Conservation (phyloP, 2,888 invertebrate genomes). For the Bedellia somnulentella region DNA sequence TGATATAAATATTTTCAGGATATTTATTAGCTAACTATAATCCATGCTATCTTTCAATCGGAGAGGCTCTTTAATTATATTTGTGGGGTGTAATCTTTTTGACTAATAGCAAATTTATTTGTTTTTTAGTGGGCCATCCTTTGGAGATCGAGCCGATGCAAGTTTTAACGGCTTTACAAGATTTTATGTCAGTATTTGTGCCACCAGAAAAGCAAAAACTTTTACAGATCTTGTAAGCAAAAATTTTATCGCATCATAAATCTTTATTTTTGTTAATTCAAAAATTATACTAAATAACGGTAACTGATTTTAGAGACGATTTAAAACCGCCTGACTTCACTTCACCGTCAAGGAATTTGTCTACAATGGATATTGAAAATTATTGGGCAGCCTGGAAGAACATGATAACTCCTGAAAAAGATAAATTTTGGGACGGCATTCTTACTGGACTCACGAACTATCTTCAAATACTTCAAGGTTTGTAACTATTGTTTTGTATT, state of each 20-base stretch:
- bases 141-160: conserved; percentile 69
- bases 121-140: conserved; percentile 65
- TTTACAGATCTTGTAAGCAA: conserved; percentile 35
- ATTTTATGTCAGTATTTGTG: conserved; percentile 57
- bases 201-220: conserved; percentile 42
- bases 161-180: conserved; percentile 66
- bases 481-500: neutral
- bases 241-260: no score
- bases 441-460: conserved; percentile 66
- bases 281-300: neutral
- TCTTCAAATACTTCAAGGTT: conserved; percentile 65
- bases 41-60: no score
- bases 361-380: conserved; percentile 55
- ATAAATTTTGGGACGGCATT: conserved; percentile 72
- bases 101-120: no score
- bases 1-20: neutral
- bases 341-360: conserved; percentile 58
- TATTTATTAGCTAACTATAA: no score
- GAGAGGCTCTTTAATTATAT: no score
- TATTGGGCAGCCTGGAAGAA: conserved; percentile 71
- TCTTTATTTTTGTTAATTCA: neutral
- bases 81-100: no score
- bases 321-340: conserved; percentile 39
- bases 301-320: conserved; percentile 22
- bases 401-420: conserved; percentile 62